phyloP scores from a whole-genome alignment of 2,113 vertebrate genomes.

The Ictidomys tridecemlineatus region DNA sequence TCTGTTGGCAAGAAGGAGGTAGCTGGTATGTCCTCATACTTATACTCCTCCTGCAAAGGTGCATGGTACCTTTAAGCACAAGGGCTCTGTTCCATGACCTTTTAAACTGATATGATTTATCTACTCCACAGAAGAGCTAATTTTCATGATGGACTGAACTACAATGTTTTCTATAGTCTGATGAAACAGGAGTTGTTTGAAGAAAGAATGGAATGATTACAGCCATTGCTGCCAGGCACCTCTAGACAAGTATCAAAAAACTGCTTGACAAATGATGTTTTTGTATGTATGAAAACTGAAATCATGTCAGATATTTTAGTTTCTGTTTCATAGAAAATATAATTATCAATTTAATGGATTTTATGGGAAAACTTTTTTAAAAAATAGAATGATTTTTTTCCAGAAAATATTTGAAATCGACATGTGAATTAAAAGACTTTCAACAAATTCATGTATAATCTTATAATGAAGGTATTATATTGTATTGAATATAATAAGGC shows the following conservation, averaged over 20 bases:
- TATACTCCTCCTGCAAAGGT: neutral
- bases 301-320: too few species aligned
- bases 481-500: neutral
- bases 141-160: neutral
- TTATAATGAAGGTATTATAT: neutral
- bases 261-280: too few species aligned
- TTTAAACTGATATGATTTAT: neutral
- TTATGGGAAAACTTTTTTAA: too few species aligned
- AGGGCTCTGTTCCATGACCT: neutral
- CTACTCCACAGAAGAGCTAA: neutral
- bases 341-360: too few species aligned
- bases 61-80: neutral
- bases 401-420: slow-evolving; percentile 36
- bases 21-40: neutral
- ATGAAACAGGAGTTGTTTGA: neutral
- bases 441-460: neutral
- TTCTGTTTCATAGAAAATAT: too few species aligned
- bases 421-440: neutral
- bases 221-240: too few species aligned
- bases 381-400: neutral
- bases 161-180: neutral
- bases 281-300: too few species aligned
- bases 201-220: neutral
- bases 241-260: too few species aligned
- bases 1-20: neutral